Base-by-base conservation (phyloP, 2,113 vertebrate species). In the Ochotona princeps region DNA sequence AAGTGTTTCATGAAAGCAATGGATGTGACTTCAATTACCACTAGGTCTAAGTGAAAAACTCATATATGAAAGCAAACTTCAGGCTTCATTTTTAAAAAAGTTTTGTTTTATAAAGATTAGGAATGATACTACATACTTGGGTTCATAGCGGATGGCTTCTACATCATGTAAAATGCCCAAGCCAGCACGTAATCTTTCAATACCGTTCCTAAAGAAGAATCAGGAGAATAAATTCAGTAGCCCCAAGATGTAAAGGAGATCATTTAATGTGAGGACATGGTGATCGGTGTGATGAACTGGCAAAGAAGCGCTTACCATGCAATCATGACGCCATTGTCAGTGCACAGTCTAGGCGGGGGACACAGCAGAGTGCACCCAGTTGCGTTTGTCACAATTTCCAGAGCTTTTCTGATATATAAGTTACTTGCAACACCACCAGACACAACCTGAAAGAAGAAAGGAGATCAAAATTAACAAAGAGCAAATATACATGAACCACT, bases 381-480 rank as follows among this genome's bases (percentile, higher is more conserved):
- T n/a, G 80, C 94, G n/a, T 99, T 96, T 4, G 99, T 96, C 94
- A 99, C 96, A 57, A 98, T 89, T 81, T 97, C 96, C 70, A 99
- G 89, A 78, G 94, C 96, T 97, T 98, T 98, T 35, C 98, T 97
- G 96, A 99, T 98, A 73, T 99, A 99, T 79, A 98, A 97, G 81
- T 99, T 99, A 97, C 99, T 99, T n/a, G 99, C 99, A 66, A 99
- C 99, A 83, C 99, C 99, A 96, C 99, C 99, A 26, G 99, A 99
- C 51, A 98, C 95, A 88, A 99, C 99, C 99, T 99, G 80, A 87
- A 85, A 57, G 30, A 65, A 86, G 73, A 72, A 38, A 74, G 28
- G 78, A 89, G 57, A 69, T 5, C 44, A 57, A 79, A 78, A 51
- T 69, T 21, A 93, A 70, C 17, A 74, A 65, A 51, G 49, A 47